phyloP scores from a whole-genome alignment of 2,113 vertebrate species.

The Petrocephalus zakoni region DNA sequence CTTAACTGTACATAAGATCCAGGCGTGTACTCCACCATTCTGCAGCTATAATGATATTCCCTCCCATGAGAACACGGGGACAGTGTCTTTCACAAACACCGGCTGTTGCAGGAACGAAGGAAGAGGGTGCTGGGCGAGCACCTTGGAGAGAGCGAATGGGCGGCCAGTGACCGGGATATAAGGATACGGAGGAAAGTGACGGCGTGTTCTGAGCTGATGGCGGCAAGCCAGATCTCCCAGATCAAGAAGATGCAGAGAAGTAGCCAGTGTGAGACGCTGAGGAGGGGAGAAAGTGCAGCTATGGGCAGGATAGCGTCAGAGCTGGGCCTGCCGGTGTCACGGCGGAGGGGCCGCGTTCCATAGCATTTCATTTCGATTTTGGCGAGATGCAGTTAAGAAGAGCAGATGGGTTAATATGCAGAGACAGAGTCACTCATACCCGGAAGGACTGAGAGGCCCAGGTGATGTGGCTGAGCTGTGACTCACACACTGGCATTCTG shows the following conservation, averaged over 20 bases:
- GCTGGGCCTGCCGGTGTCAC: no score
- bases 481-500: neutral
- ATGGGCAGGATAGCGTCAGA: no score
- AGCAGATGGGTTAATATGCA: no score
- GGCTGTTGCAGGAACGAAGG: neutral
- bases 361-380: no score
- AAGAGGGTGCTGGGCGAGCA: neutral
- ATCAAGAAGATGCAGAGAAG: neutral
- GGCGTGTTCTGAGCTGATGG: neutral
- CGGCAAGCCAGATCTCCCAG: neutral
- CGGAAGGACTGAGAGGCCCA: no score
- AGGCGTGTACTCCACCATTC: neutral
- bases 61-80: neutral
- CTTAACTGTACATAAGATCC: neutral
- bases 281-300: no score
- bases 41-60: neutral
- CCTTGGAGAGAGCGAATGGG: neutral
- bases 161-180: neutral
- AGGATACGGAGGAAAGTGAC: neutral
- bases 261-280: neutral
- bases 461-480: no score
- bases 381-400: no score
- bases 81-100: neutral
- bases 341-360: no score
- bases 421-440: no score